phyloP scores from a whole-genome alignment of 1,140 invertebrate species.

The Hyphantria cunea region DNA sequence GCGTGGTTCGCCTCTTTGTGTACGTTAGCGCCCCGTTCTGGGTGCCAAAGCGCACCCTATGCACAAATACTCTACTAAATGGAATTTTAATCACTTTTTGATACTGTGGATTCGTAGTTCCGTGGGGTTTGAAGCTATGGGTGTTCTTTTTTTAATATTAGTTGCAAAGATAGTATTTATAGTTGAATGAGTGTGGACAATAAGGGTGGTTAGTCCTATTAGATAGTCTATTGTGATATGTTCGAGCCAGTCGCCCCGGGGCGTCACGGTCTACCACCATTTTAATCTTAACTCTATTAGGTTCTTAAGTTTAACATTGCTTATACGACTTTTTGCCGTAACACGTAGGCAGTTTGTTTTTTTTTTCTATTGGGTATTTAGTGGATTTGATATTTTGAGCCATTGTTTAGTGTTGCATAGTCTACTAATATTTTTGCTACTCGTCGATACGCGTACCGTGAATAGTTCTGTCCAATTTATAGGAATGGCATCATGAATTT shows the following conservation, averaged over 20 bases:
- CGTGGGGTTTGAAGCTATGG: slow-evolving; percentile 45
- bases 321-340: slow-evolving; percentile 65
- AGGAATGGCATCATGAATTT: slow-evolving; percentile 77
- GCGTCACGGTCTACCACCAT: slow-evolving; percentile 54
- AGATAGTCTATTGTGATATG: slow-evolving; percentile 62
- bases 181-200: slow-evolving; percentile 68
- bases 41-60: slow-evolving; percentile 46
- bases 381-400: slow-evolving; percentile 71
- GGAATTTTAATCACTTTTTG: slow-evolving; percentile 65
- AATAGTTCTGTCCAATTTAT: slow-evolving; percentile 67
- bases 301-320: slow-evolving; percentile 71
- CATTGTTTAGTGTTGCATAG: slow-evolving; percentile 69
- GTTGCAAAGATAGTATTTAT: slow-evolving; percentile 71
- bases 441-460: slow-evolving; percentile 56
- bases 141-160: slow-evolving; percentile 54
- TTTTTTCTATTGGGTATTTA: slow-evolving; percentile 71
- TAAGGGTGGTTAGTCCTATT: slow-evolving; percentile 66
- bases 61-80: slow-evolving; percentile 75
- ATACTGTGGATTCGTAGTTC: slow-evolving; percentile 52
- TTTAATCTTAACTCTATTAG: slow-evolving; percentile 58
- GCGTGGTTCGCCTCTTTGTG: not conserved
- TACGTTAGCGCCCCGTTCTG: slow-evolving; percentile 12
- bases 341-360: slow-evolving; percentile 43
- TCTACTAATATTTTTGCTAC: slow-evolving; percentile 79
- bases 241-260: slow-evolving; percentile 45